Base-by-base conservation (phyloP, 2,888 invertebrate genomes). In the Xylota sylvarum region DNA sequence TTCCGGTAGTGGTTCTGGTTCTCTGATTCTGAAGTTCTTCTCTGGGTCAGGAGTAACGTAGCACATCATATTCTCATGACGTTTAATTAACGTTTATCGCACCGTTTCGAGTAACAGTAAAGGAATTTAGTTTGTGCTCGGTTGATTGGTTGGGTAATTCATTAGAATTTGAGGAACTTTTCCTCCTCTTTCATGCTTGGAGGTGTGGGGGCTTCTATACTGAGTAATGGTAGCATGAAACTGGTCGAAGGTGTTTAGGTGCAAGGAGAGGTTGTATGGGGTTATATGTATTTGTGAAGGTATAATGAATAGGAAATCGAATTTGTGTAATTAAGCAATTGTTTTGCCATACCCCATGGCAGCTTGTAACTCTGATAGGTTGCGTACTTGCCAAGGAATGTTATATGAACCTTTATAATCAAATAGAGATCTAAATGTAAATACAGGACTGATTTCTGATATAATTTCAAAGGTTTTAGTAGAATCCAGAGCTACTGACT, bases 71-170 rank as follows among this genome's bases (percentile, higher is more conserved):
- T 86, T 78, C 86, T 78, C 77, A 73, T 86, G 86, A 86, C 86
- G 82, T 86, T 86, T 82, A 86, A 86, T 86, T 86, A 86, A 86
- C 86, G 86, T 86, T 86, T 86, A 86, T 86, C 86, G 86, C 82
- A 86, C 81, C 72, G 86, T 82, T 86, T 73, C 77, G 73, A 73
- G 77, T 82, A 86, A 78, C 82, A 77, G 86, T 78, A 77, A 86
- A 69, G 82, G 77, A 77, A 73, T 78, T 82, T 82, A 78, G 77
- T 69, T 82, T 86, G 86, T 81, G 81, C 70, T 72, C 67, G 72
- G 77, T 67, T 86, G 85, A 86, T 85, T 85, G 81, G 77, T 86
- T 55, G 77, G 81, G 72, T 86, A 86, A 86, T 86, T 82, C 78
- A 86, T 86, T 86, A 73, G 86, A 86, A 86, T 86, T 86, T 74